These are phyloP conservation scores for Leptogaster cylindrica DNA, from an alignment of 2,888 invertebrate species.

Conservation along the genomic window DNA sequence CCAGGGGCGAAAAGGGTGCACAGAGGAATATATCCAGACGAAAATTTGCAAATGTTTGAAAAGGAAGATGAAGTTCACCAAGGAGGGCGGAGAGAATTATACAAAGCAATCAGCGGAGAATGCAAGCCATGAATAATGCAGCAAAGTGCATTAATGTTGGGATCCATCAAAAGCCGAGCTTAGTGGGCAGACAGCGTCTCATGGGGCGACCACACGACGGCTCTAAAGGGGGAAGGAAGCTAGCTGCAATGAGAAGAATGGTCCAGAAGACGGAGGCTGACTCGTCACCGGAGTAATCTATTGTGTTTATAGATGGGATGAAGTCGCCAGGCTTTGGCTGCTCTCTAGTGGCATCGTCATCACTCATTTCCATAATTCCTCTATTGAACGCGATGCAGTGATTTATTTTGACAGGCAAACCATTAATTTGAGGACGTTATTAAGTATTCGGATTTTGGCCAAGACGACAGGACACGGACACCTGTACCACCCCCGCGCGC, in stretches of 20 bases:
- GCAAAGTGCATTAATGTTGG: neutral
- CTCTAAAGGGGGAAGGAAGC: neutral
- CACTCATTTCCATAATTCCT: constrained; percentile 38
- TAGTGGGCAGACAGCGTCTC: neutral
- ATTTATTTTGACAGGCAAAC: constrained; percentile 27
- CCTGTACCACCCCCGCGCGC: neutral
- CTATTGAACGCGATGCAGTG: constrained; percentile 35
- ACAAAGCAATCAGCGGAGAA: constrained; percentile 26
- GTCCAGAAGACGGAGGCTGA: neutral
- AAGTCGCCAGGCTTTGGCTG: neutral
- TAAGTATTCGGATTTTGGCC: neutral
- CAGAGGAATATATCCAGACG: neutral
- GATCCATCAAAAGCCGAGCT: constrained; percentile 16
- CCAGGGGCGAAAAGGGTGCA: neutral
- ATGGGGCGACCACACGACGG: neutral
- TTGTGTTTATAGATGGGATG: constrained; percentile 9
- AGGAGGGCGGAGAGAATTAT: neutral
- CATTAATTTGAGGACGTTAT: constrained; percentile 37
- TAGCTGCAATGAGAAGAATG: neutral
- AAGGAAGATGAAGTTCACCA: neutral
- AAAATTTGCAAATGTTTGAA: neutral
- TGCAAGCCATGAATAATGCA: constrained; percentile 35
- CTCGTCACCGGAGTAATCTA: neutral
- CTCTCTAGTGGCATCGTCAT: constrained; percentile 17
- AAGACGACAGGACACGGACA: neutral